phyloP scores from a whole-genome alignment of 2,888 invertebrate species.

The Achlya flavicornis region DNA sequence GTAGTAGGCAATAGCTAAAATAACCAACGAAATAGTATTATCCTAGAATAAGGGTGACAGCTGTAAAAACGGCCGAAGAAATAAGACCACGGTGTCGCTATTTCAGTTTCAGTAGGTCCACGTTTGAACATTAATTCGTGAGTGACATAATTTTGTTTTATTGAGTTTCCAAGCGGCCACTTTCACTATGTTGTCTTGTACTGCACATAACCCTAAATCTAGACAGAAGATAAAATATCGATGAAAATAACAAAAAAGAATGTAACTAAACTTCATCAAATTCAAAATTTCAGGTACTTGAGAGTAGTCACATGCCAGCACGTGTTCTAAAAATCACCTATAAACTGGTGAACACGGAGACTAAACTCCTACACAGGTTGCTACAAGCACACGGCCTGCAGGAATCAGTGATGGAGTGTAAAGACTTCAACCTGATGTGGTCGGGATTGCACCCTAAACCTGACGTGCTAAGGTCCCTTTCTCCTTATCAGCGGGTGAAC shows the following conservation, averaged over 20 bases:
- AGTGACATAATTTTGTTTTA: too few relatives aligned
- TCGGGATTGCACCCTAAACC: constrained; percentile 96
- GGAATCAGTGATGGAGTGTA: constrained; percentile 84
- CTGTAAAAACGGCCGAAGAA: too few relatives aligned
- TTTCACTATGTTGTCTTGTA: too few relatives aligned
- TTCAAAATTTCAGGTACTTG: constrained; percentile 59
- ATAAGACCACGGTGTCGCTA: too few relatives aligned
- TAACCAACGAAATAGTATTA: too few relatives aligned
- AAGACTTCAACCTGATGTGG: constrained; percentile 95
- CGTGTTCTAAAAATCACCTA: constrained; percentile 89
- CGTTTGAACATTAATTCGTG: too few relatives aligned
- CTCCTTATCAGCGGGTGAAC: constrained; percentile 96
- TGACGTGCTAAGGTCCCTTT: constrained; percentile 90
- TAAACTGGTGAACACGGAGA: constrained; percentile 92
- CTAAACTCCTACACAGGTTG: constrained; percentile 89
- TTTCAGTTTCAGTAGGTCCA: too few relatives aligned
- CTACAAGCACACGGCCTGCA: constrained; percentile 90
- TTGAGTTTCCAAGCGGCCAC: too few relatives aligned
- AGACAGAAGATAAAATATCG: too few relatives aligned
- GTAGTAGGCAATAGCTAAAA: background rate
- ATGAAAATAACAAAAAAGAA: too few relatives aligned
- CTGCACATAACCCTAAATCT: too few relatives aligned
- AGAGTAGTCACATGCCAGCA: constrained; percentile 85
- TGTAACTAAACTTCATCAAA: background rate
- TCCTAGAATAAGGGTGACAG: too few relatives aligned